These are phyloP conservation scores for Pandemis cinnamomeana DNA, from an alignment of 2,888 invertebrate genomes.

Conservation along the genomic window DNA sequence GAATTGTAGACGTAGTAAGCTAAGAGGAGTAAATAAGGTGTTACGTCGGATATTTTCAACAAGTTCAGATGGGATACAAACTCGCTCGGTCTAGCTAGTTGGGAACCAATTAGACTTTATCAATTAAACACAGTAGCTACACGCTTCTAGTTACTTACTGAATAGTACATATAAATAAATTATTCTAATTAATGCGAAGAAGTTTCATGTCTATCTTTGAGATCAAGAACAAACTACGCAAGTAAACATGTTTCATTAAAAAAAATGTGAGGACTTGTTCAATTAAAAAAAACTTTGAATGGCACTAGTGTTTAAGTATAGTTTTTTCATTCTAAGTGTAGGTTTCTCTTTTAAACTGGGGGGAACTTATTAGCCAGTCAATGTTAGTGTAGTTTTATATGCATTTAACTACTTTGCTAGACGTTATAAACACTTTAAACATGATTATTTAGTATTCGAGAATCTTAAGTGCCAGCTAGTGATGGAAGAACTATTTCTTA, in stretches of 20 bases:
- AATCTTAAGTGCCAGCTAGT: background rate
- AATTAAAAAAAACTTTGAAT: no score
- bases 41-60: slow-evolving; percentile 35
- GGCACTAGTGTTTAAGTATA: no score
- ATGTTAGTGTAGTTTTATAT: background rate
- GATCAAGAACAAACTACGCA: no score
- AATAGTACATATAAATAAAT: no score
- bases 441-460: background rate
- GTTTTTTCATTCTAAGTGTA: no score
- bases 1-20: slow-evolving; percentile 4
- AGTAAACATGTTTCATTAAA: no score
- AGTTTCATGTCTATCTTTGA: no score
- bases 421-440: background rate
- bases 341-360: no score
- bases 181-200: no score
- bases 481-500: slow-evolving; percentile 17
- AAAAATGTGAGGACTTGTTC: no score
- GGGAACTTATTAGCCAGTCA: background rate
- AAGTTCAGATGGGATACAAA: slow-evolving; percentile 23
- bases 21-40: slow-evolving; percentile 28
- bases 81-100: slow-evolving; percentile 28
- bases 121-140: background rate
- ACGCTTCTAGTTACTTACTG: background rate
- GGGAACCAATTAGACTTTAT: slow-evolving; percentile 32
- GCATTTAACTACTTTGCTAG: background rate